Percentiles rank a stretch among this genome's conserved stretches.
phyloP scores from a whole-genome alignment of 2,797 vertebrate species.

The Phalanger gymnotis region DNA sequence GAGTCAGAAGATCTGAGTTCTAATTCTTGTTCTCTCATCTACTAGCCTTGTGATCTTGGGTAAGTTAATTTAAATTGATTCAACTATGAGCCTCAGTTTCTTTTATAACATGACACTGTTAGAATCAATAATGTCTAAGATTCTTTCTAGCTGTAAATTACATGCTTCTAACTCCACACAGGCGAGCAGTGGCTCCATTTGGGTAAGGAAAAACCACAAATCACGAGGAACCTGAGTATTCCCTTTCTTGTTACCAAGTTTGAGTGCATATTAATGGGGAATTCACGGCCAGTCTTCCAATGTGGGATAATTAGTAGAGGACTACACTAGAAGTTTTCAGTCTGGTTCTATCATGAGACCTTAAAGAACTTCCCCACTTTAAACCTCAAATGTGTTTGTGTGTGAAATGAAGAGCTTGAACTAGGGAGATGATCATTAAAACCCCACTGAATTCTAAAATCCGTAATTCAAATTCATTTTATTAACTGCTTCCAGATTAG shows the following conservation, averaged over 20 bases:
- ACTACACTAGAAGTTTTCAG: background rate
- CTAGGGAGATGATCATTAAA: background rate
- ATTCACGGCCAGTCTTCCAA: background rate
- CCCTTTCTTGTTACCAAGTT: background rate
- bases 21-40: no score
- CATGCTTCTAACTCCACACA: no score
- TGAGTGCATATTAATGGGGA: background rate
- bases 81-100: background rate
- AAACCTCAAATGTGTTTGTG: background rate
- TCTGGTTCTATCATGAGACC: background rate
- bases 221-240: background rate
- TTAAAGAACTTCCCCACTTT: background rate
- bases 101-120: background rate
- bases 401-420: background rate
- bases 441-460: background rate
- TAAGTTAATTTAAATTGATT: background rate
- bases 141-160: background rate
- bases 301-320: no score
- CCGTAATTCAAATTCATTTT: background rate
- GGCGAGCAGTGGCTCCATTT: no score
- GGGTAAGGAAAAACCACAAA: background rate
- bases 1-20: no score
- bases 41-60: background rate
- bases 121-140: background rate
- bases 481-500: background rate